Percentiles rank a stretch among this genome's conserved stretches.
These are phyloP conservation scores for Encarsia formosa DNA, from an alignment of 2,888 invertebrate species.

Conservation along the genomic window DNA sequence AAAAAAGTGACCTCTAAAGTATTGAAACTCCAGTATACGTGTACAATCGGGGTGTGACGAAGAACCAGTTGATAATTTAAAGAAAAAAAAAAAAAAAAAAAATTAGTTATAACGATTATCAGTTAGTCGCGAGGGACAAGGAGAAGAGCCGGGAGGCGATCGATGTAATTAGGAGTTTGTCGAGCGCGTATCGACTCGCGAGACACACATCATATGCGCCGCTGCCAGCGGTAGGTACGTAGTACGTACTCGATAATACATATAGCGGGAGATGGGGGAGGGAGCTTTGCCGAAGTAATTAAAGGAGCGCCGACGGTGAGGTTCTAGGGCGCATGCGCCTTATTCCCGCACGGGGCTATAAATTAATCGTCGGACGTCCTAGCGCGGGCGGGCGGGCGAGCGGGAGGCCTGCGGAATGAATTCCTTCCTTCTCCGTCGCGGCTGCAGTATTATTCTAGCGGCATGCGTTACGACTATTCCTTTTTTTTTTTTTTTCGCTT, in stretches of 20 bases:
- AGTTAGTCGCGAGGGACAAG: too few species aligned
- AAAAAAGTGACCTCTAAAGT: too few species aligned
- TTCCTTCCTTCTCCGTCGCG: slow-evolving; percentile 16
- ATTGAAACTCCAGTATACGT: too few species aligned
- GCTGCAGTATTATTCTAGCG: background rate
- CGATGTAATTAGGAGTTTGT: slow-evolving; percentile 26
- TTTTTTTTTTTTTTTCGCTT: background rate
- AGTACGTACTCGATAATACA: too few species aligned
- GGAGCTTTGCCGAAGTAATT: slow-evolving; percentile 24
- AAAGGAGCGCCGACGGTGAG: slow-evolving; percentile 7
- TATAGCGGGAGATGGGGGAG: background rate
- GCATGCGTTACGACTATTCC: background rate
- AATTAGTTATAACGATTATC: too few species aligned
- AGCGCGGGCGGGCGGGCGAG: too few species aligned
- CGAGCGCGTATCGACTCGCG: background rate
- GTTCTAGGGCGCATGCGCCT: slow-evolving; percentile 4
- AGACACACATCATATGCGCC: too few species aligned
- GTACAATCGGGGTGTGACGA: too few species aligned
- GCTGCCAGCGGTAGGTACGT: too few species aligned
- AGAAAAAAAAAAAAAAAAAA: too few species aligned
- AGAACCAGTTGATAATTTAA: too few species aligned
- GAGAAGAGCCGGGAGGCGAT: slow-evolving; percentile 25
- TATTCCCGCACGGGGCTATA: slow-evolving; percentile 11
- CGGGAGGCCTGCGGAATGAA: slow-evolving; percentile 16
- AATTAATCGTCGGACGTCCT: slow-evolving; percentile 25